Base-by-base conservation (phyloP, 2,113 vertebrate species). In the Corythoichthys haematopterus region DNA sequence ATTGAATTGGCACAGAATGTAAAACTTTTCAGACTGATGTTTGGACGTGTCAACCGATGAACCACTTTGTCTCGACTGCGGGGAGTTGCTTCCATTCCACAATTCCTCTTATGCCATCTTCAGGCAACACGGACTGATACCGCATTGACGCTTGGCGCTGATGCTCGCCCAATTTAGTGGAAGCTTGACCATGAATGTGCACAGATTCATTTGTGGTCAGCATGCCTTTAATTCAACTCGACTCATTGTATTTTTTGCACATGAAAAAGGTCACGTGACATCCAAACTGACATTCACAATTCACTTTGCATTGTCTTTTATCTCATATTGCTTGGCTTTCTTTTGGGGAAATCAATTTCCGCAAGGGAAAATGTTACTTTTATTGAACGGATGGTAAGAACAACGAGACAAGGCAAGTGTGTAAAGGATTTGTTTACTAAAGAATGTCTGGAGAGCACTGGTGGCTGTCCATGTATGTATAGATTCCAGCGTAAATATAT, bases 381-480 rank as follows among this genome's bases (percentile, higher is more conserved):
- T 63, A 37, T 33, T 13, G 12, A 56, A 56, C 3, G 66, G 71
- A 70, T 58, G 62, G 70, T 59, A 2, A 3, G 12, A 12, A 35
- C 40, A 4, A 61, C 10, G 15, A 81, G 56, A 79, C 59, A 48
- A 68, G 77, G 77, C 79, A 74, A 67, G 77, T 80, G 75, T 81
- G 77, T 66, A 35, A 75, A 70, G 79, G 73, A 48, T 77, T 81
- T 75, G 76, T 75, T 67, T 87, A 68, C 71, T 81, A 60, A 83
- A 69, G 80, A 84, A 80, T 85, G 85, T 77, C 75, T 84, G 85
- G 88, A 78, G 83, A 53, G 86, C 88, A 88, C 88, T 85, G 88
- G 87, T 81, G 85, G 88, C 89, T 76, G 87, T 85, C 81, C 72
- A 79, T 78, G 59, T 77, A 66, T 80, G 63, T 72, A 71, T 57